phyloP scores from a whole-genome alignment of 64 coral and sea anemone genomes.

The Actinia equina region DNA sequence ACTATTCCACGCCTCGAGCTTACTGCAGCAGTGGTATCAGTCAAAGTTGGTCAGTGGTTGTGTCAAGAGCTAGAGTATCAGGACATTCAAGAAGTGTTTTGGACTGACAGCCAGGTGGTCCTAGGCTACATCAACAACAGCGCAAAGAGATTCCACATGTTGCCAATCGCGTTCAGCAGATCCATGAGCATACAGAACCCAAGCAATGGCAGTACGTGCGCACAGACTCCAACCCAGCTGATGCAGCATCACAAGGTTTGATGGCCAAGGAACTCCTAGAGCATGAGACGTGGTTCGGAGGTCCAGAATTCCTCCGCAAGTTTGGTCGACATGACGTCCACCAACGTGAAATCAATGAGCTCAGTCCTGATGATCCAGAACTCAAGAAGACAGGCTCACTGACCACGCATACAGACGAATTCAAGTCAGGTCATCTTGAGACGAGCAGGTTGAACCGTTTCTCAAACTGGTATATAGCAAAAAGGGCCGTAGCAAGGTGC shows the following conservation, averaged over 20 bases:
- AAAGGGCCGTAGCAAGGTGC: conserved; percentile 1
- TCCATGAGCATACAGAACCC: conserved; percentile 10
- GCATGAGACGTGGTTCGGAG: conserved; percentile 4
- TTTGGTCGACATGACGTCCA: neutral
- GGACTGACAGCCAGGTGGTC: neutral
- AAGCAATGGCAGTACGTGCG: conserved; percentile 4
- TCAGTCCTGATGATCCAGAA: neutral
- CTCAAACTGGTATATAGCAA: conserved; percentile 35
- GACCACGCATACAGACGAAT: neutral
- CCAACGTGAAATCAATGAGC: neutral
- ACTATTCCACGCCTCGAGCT: neutral
- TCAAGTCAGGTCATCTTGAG: neutral
- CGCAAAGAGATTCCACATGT: conserved; percentile 10
- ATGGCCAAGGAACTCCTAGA: conserved; percentile 10
- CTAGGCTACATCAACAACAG: conserved; percentile 8
- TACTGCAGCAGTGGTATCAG: conserved; percentile 12
- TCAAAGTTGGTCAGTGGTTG: neutral
- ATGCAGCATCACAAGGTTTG: conserved; percentile 33
- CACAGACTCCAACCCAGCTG: conserved; percentile 28
- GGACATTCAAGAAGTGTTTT: neutral
- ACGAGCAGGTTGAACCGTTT: conserved; percentile 21
- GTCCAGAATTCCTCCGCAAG: conserved; percentile 35
- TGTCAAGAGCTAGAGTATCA: neutral
- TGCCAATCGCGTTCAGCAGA: neutral
- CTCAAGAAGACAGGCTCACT: neutral